These are phyloP conservation scores for Drosophila saltans DNA, from an alignment of 1,140 invertebrate genomes.

Conservation along the genomic window DNA sequence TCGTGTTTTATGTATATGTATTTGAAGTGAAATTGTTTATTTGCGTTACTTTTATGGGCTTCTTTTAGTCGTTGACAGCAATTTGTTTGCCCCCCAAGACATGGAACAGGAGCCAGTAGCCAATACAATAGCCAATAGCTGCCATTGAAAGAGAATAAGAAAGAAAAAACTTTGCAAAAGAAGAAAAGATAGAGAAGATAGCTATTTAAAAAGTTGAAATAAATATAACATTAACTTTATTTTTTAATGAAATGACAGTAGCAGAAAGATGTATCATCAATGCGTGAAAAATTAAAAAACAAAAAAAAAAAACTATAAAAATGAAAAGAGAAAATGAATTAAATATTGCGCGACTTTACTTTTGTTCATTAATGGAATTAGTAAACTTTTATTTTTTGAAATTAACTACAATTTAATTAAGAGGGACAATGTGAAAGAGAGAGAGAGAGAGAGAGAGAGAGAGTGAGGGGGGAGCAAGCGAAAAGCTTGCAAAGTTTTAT, in stretches of 20 bases:
- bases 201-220: background rate
- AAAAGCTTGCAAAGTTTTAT: background rate
- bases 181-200: background rate
- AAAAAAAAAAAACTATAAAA: too few species aligned
- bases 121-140: too few species aligned
- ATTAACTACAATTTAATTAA: constrained; percentile 6
- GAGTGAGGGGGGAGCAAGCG: too few species aligned
- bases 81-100: constrained; percentile 49
- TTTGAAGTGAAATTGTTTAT: constrained; percentile 74
- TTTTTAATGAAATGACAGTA: background rate
- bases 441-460: background rate
- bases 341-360: background rate
- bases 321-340: too few species aligned
- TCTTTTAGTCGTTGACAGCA: constrained; percentile 65
- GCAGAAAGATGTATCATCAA: background rate
- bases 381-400: background rate
- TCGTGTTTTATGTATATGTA: constrained; percentile 46
- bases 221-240: background rate
- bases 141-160: too few species aligned
- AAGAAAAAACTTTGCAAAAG: background rate
- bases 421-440: background rate
- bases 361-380: background rate
- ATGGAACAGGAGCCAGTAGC: background rate
- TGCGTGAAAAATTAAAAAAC: too few species aligned
- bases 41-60: constrained; percentile 71